Evolutionary conservation across 2,113 vertebrate species (phyloP).

Genomic region (Apodemus sylvaticus): DNA sequence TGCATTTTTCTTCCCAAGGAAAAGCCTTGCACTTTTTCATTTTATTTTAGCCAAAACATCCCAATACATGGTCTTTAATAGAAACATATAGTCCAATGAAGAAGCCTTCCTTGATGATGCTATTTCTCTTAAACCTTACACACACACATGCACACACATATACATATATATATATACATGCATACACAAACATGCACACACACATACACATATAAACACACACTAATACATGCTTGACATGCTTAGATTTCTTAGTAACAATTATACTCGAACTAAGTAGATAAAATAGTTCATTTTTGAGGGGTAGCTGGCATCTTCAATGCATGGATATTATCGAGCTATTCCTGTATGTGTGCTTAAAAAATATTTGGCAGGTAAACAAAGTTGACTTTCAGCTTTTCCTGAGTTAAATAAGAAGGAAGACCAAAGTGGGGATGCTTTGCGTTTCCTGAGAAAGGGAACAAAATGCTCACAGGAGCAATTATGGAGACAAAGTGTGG

Average conservation of each 20-base stretch:
- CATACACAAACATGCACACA: not conserved
- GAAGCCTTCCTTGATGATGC: not conserved
- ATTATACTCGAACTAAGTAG: not conserved
- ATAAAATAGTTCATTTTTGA: not conserved
- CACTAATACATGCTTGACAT: not conserved
- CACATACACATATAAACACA: not conserved
- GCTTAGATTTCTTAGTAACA: not conserved
- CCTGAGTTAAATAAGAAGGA: no score
- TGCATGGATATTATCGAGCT: not conserved
- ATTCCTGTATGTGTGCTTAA: not conserved
- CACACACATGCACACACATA: not conserved
- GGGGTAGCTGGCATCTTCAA: not conserved
- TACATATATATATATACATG: not conserved
- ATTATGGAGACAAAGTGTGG: no score
- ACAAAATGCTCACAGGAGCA: no score
- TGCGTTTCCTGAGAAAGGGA: no score
- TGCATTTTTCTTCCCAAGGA: conserved; percentile 34
- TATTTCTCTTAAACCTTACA: not conserved
- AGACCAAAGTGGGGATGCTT: no score
- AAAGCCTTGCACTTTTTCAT: not conserved
- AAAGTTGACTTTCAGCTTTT: not conserved
- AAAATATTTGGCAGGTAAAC: not conserved
- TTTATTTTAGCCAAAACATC: not conserved
- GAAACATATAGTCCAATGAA: not conserved
- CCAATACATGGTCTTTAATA: not conserved